Base-by-base conservation (phyloP, 1,140 invertebrate genomes). In the Latrodectus geometricus region DNA sequence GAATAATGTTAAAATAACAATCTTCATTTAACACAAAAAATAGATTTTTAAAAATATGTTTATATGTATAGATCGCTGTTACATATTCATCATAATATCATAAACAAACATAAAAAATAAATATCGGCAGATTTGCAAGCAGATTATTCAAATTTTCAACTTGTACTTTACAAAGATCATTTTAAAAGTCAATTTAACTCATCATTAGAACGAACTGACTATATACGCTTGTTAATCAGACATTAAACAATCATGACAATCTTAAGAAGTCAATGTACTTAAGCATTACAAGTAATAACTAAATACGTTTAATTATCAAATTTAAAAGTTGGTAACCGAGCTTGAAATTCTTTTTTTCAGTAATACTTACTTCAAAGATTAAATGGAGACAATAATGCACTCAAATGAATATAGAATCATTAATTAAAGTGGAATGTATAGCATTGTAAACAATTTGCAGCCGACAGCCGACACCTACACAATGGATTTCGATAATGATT, bases 381-480 rank as follows among this genome's bases (percentile, higher is more conserved):
- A 17, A 14, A 61, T 61, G 35, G 35, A 35, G 35, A 35, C 35
- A 61, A 61, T 61, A 61, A 17, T 61, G 54, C 11, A 61, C 11
- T 4, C 11, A 14, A 17, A 61, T 3, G 54, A 61, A 17, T 61
- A 61, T 8, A 14, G 11, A 61, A 61, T 61, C 74, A 84, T 73
- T 74, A 84, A 84, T 84, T 84, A 84, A 84, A 68, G 61, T 68
- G 72, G 82, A 84, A 84, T 84, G 82, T 48, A 54, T 66, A 65
- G 17, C 82, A 84, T 84, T 75, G 82, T 76, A 61, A 84, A 84
- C 82, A 84, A 84, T 56, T 76, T 66, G 23, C 35, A 66, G 82
- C 82, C 82, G 82, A 84, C 82, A 84, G 82, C 82, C 82, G 72
- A 84, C 82, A 84, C 82, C 82, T 84, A 84, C 56, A 84, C 73